These are phyloP conservation scores for Jacana jacana DNA, from an alignment of 2,113 vertebrate genomes.

Conservation along the genomic window DNA sequence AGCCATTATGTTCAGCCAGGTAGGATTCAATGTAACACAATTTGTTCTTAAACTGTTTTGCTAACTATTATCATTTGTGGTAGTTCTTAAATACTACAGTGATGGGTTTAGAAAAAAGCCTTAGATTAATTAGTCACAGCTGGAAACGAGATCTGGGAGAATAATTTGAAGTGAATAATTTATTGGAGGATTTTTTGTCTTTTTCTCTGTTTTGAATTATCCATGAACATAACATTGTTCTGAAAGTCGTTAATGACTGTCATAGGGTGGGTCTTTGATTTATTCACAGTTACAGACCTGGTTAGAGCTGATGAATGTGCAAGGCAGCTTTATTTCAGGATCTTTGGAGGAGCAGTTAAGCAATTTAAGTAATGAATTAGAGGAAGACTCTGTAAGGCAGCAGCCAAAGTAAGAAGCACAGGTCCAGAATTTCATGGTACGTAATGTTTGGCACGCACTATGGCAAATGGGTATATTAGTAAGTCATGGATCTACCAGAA, in stretches of 20 bases:
- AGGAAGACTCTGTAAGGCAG: neutral
- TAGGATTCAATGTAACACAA: neutral
- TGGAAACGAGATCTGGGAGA: neutral
- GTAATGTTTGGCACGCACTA: neutral
- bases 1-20: neutral
- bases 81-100: neutral
- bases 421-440: neutral
- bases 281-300: neutral
- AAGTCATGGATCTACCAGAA: neutral
- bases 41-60: neutral
- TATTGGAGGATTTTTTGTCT: neutral
- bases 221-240: neutral
- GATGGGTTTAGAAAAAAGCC: neutral
- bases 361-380: neutral
- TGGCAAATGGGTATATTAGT: neutral
- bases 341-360: neutral
- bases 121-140: neutral
- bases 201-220: constrained; percentile 18
- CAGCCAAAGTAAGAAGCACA: neutral
- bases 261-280: neutral
- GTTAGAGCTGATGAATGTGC: neutral
- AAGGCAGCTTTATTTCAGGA: neutral
- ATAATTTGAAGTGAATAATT: constrained; percentile 8
- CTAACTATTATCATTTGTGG: neutral
- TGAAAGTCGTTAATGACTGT: neutral